A percentile compares a stretch with the other conserved stretches of the same genome.
phyloP scores from a whole-genome alignment of 2,113 vertebrate species.

The Perca flavescens region DNA sequence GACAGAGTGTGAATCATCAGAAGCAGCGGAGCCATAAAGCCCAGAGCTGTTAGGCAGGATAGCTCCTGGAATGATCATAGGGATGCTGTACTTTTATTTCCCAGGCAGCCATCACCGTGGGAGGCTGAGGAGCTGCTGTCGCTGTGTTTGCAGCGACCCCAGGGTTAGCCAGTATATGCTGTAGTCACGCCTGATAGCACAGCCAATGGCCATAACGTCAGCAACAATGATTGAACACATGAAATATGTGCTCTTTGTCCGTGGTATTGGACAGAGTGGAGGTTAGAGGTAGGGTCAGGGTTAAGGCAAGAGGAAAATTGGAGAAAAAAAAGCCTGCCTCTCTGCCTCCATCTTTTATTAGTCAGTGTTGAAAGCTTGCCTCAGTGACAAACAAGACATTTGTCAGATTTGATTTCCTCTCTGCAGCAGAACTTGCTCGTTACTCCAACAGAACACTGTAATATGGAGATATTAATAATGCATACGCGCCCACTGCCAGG shows the following conservation, averaged over 20 bases:
- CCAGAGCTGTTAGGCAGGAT: conserved; percentile 79
- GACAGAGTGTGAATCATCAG: conserved; percentile 76
- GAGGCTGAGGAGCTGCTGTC: conserved; percentile 61
- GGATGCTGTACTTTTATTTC: conserved; percentile 68
- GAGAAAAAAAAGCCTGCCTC: conserved; percentile 64
- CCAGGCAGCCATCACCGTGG: conserved; percentile 66
- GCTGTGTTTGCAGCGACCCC: conserved; percentile 58
- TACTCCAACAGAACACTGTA: conserved; percentile 61
- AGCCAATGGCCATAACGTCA: conserved; percentile 79
- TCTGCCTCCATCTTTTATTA: conserved; percentile 64
- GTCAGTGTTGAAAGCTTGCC: conserved; percentile 51
- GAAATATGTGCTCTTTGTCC: conserved; percentile 83
- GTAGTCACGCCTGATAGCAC: conserved; percentile 74
- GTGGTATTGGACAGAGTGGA: conserved; percentile 76
- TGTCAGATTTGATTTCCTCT: conserved; percentile 71
- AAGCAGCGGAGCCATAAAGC: conserved; percentile 76
- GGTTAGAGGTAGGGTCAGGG: conserved; percentile 77
- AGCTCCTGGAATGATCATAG: conserved; percentile 81
- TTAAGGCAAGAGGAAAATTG: conserved; percentile 81
- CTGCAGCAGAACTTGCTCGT: conserved; percentile 56
- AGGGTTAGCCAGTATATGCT: conserved; percentile 64
- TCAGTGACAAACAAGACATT: conserved; percentile 73
- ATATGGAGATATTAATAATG: conserved; percentile 74
- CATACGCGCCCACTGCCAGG: conserved; percentile 52
- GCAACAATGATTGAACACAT: conserved; percentile 80